Conservation (phyloP, 2,888 invertebrate genomes). For the Adelphocoris suturalis region DNA sequence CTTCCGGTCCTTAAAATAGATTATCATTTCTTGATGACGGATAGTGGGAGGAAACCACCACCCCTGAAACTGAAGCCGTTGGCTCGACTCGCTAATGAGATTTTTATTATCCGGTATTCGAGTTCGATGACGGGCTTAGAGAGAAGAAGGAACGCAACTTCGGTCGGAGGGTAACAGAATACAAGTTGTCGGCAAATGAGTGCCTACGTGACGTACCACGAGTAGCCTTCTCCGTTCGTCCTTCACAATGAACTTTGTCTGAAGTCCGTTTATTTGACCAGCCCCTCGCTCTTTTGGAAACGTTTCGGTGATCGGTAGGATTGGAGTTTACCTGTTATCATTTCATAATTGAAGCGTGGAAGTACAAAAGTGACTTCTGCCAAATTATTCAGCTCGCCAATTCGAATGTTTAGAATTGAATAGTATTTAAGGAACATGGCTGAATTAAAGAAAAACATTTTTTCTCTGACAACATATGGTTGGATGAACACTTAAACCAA, state of each 20-base stretch:
- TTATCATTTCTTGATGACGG: conserved; percentile 1
- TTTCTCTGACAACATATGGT: too few relatives aligned
- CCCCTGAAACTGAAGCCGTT: not conserved
- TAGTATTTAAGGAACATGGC: too few relatives aligned
- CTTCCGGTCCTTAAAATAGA: not conserved
- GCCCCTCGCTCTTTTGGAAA: not conserved
- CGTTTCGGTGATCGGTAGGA: too few relatives aligned
- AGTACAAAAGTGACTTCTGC: too few relatives aligned
- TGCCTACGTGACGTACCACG: conserved; percentile 15
- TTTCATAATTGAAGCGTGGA: too few relatives aligned
- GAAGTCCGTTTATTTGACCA: conserved; percentile 18
- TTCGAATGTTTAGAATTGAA: too few relatives aligned
- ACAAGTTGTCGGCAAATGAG: conserved; percentile 46
- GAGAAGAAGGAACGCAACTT: conserved; percentile 24
- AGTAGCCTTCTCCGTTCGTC: not conserved
- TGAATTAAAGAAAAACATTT: too few relatives aligned
- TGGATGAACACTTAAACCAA: too few relatives aligned
- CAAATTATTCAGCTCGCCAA: too few relatives aligned
- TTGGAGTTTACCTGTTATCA: too few relatives aligned
- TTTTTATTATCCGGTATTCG: not conserved
- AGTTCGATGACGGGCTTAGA: conserved; percentile 16
- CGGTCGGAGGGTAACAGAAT: conserved; percentile 8
- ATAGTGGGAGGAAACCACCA: not conserved
- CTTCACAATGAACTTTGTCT: conserved; percentile 27
- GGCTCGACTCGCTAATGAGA: not conserved